Evolutionary conservation across 2,797 vertebrate species (phyloP).

Genomic region (Vipera latastei): DNA sequence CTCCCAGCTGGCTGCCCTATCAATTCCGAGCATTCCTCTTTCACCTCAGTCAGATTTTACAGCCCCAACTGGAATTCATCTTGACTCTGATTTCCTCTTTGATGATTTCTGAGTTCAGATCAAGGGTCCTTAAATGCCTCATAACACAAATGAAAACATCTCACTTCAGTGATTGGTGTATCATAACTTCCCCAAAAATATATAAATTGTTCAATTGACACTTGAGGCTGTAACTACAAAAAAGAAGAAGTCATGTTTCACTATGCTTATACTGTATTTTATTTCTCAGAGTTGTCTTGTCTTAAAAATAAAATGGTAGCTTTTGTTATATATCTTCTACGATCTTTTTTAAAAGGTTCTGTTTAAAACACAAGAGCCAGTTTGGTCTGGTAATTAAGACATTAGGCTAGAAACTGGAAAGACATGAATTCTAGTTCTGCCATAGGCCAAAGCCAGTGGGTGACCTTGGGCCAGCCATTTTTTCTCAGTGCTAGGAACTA

Average conservation of each 20-base stretch:
- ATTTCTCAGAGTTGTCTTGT: background rate
- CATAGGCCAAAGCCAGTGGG: background rate
- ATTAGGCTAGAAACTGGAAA: background rate
- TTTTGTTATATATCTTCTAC: background rate
- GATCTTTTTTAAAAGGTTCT: background rate
- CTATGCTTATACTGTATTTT: background rate
- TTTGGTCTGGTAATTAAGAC: background rate
- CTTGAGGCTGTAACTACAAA: background rate
- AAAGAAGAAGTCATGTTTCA: background rate
- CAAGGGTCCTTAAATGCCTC: background rate
- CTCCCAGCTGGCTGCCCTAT: conserved; percentile 8
- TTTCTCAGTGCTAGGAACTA: background rate
- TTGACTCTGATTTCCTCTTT: background rate
- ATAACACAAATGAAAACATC: conserved; percentile 2
- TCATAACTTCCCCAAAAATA: conserved; percentile 1
- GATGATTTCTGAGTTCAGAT: conserved; percentile 6
- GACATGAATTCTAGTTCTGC: background rate
- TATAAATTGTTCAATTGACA: conserved; percentile 10
- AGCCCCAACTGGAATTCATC: conserved; percentile 3
- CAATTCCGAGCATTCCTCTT: conserved; percentile 1
- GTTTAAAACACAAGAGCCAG: background rate
- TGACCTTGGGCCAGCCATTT: background rate
- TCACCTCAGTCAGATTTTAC: conserved; percentile 28
- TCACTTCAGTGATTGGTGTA: background rate
- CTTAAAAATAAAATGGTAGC: background rate